phyloP scores from a whole-genome alignment of 2,888 invertebrate species.

The Cistogaster globosa region DNA sequence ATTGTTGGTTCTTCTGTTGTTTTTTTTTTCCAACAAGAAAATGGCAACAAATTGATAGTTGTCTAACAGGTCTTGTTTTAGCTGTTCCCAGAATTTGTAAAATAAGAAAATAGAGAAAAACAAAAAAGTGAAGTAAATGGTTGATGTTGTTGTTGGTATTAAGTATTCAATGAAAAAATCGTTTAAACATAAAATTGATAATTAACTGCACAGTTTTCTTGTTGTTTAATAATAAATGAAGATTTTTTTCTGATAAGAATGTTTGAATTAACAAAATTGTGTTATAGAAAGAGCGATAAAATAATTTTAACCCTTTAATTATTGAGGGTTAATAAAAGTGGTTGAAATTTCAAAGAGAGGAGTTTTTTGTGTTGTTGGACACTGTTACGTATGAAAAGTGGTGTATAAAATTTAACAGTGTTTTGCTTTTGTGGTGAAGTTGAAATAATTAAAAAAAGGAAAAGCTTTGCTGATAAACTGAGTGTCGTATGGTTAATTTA shows the following conservation, averaged over 20 bases:
- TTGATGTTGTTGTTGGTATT: neutral
- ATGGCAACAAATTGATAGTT: constrained; percentile 65
- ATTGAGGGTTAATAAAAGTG: neutral
- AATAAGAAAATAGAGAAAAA: constrained; percentile 13
- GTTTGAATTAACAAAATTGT: constrained; percentile 9
- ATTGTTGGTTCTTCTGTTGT: neutral
- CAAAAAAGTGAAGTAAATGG: neutral
- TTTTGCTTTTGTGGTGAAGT: constrained; percentile 3
- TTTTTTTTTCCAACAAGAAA: constrained; percentile 49
- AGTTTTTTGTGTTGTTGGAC: neutral
- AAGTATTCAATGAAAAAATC: neutral
- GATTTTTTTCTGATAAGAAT: constrained; percentile 15
- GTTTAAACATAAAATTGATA: too few species aligned
- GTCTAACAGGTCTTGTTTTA: constrained; percentile 60
- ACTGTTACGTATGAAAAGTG: neutral
- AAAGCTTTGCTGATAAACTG: neutral
- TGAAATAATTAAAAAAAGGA: neutral
- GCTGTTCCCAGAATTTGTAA: constrained; percentile 6
- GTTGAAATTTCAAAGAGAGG: neutral
- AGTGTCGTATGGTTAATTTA: neutral
- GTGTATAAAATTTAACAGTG: neutral
- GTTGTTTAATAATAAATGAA: neutral
- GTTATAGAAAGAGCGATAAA: constrained; percentile 10
- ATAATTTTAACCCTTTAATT: neutral
- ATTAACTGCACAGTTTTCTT: too few species aligned